Evolutionary conservation across 2,113 vertebrate genomes (phyloP).

Genomic region (Ceyx margarethae): DNA sequence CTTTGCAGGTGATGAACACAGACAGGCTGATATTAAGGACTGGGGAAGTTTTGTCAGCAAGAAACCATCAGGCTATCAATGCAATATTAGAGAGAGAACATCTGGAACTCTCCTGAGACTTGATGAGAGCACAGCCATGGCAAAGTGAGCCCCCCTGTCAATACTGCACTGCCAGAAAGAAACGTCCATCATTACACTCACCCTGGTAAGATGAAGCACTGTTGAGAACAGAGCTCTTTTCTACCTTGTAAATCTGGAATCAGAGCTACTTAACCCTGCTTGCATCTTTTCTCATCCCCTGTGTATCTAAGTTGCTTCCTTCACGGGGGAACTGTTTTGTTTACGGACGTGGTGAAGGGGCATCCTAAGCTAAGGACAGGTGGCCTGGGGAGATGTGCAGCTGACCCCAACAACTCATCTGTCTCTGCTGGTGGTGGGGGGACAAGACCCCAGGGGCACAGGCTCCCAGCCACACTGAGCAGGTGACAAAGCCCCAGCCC

Average conservation of each 20-base stretch:
- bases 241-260: neutral
- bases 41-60: constrained; percentile 68
- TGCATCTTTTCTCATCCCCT: neutral
- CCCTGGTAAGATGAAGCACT: neutral
- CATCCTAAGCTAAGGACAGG: neutral
- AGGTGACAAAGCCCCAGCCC: neutral
- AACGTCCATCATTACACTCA: neutral
- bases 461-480: accelerated
- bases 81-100: constrained; percentile 78
- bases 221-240: neutral
- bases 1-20: constrained; percentile 78
- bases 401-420: neutral
- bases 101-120: constrained; percentile 12
- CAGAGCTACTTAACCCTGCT: neutral
- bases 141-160: neutral
- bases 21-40: constrained; percentile 78
- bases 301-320: neutral
- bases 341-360: neutral
- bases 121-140: neutral
- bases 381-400: neutral
- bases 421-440: neutral
- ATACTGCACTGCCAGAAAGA: neutral
- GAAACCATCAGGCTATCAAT: constrained; percentile 77
- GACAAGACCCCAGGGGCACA: too few species aligned
- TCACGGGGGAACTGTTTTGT: neutral